A percentile compares a stretch with the other conserved stretches of the same genome.
phyloP scores from a whole-genome alignment of 2,888 invertebrate species.

The Craniophora ligustri region DNA sequence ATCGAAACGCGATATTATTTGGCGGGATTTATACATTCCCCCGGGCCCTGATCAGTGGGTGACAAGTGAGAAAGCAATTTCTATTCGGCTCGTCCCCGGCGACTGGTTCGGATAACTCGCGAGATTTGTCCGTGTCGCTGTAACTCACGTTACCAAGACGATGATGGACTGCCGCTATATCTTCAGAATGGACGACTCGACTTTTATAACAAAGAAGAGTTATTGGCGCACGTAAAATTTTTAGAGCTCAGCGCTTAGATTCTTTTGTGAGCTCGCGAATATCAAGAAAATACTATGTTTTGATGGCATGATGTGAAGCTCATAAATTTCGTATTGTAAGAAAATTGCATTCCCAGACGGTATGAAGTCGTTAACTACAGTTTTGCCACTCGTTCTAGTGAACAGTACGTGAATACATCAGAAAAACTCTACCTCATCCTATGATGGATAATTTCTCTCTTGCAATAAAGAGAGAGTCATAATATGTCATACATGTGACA shows the following conservation, averaged over 20 bases:
- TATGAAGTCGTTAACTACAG: background rate
- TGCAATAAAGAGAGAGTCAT: too few species aligned
- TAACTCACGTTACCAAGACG: slow-evolving; percentile 27
- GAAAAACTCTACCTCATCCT: too few species aligned
- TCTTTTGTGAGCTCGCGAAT: slow-evolving; percentile 10
- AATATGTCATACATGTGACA: background rate
- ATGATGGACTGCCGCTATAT: slow-evolving; percentile 43
- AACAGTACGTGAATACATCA: too few species aligned
- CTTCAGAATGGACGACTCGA: slow-evolving; percentile 15
- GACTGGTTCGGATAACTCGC: slow-evolving; percentile 26
- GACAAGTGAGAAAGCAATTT: slow-evolving; percentile 61
- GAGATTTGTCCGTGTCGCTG: slow-evolving; percentile 46
- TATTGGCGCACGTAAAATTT: slow-evolving; percentile 25
- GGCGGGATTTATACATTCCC: slow-evolving; percentile 53
- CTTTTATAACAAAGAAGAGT: slow-evolving; percentile 31
- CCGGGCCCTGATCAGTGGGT: slow-evolving; percentile 49
- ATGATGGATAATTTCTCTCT: too few species aligned
- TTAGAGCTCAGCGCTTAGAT: slow-evolving; percentile 1
- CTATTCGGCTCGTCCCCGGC: slow-evolving; percentile 43
- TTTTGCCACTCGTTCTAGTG: too few species aligned
- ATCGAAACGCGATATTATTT: slow-evolving; percentile 54
- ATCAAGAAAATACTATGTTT: slow-evolving; percentile 1
- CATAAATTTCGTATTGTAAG: slow-evolving; percentile 5
- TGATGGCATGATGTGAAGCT: background rate
- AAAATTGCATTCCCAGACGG: slow-evolving; percentile 2